Evolutionary conservation across 2,888 invertebrate species (phyloP).

Genomic region (Pollenia angustigena): DNA sequence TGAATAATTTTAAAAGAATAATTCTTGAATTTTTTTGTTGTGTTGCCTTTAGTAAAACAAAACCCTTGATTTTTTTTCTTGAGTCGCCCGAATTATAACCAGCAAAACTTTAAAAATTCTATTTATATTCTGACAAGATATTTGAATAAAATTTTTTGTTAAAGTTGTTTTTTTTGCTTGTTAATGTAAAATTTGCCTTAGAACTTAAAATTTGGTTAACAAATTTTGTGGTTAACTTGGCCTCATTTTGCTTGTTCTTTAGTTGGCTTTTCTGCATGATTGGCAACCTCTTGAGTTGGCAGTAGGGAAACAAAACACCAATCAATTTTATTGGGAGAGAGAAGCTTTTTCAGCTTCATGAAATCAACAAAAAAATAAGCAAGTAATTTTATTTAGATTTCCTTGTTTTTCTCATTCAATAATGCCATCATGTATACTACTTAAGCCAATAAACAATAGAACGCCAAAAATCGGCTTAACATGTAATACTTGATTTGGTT

Average conservation of each 20-base stretch:
- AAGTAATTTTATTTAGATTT: conserved; percentile 36
- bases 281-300: not conserved
- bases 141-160: conserved; percentile 9
- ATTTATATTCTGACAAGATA: not conserved
- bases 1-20: conserved; percentile 53
- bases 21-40: not conserved
- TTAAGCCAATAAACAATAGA: conserved; percentile 31
- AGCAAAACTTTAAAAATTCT: conserved; percentile 27
- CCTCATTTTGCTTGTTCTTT: conserved; percentile 1
- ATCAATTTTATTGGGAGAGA: conserved; percentile 48
- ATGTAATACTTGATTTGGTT: not conserved
- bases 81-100: not conserved
- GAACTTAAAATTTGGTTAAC: conserved; percentile 55
- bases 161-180: not conserved
- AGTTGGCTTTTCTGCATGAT: conserved; percentile 27
- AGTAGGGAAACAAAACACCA: conserved; percentile 17
- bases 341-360: not conserved
- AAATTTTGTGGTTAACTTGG: conserved; percentile 44
- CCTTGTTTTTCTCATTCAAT: not conserved
- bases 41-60: conserved; percentile 22
- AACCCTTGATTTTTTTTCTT: not conserved
- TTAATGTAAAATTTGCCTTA: conserved; percentile 13
- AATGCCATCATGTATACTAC: not conserved
- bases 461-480: not conserved
- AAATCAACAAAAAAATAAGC: conserved; percentile 37